Conservation (phyloP, 2,113 vertebrate genomes). For the Lycocorax pyrrhopterus region DNA sequence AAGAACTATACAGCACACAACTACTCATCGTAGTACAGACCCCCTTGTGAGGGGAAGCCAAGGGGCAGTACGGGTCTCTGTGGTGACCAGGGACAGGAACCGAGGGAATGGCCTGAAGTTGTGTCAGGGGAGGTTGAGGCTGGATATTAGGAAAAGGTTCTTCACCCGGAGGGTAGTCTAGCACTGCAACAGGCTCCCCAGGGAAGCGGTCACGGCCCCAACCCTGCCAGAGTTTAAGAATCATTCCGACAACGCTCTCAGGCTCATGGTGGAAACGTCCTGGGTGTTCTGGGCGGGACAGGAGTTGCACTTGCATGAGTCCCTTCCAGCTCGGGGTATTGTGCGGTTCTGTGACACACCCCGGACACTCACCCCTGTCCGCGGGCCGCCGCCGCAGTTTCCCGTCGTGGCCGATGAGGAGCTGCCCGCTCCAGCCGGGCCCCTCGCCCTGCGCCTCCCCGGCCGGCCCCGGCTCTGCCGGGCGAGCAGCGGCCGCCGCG, state of each 20-base stretch:
- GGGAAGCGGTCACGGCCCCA: background rate
- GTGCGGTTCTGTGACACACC: background rate
- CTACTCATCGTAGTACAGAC: background rate
- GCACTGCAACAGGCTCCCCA: background rate
- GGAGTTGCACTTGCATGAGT: too few species aligned
- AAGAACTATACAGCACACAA: background rate
- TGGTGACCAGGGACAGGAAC: background rate
- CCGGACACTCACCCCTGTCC: constrained; percentile 43
- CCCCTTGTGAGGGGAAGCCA: background rate
- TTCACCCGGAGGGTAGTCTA: background rate
- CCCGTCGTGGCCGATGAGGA: constrained; percentile 74
- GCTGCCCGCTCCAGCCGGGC: constrained; percentile 53
- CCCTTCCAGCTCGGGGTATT: background rate
- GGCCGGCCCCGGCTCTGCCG: background rate
- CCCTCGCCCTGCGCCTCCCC: background rate
- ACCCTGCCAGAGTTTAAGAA: background rate
- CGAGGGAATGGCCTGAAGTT: background rate
- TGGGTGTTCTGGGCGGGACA: background rate
- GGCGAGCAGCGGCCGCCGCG: background rate
- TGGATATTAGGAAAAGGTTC: background rate
- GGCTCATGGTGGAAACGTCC: background rate
- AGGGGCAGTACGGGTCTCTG: background rate
- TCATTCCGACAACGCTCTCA: background rate
- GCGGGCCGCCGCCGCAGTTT: constrained; percentile 38
- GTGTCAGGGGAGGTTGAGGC: background rate